phyloP scores from a whole-genome alignment of 1,140 invertebrate genomes.

The Lordiphosa collinella region DNA sequence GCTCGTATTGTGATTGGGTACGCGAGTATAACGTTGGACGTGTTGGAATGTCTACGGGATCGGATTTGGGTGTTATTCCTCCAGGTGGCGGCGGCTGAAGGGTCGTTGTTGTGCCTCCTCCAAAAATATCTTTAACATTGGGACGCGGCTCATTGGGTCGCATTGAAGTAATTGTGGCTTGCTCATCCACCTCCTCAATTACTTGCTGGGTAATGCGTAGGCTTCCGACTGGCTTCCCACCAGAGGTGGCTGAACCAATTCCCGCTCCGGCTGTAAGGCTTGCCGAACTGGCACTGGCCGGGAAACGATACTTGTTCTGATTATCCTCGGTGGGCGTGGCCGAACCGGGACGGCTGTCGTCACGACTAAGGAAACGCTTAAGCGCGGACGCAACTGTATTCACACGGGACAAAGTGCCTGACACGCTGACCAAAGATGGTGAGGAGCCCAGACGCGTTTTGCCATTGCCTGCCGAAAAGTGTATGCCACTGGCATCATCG shows the following conservation, averaged over 20 bases:
- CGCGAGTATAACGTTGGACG: conserved; percentile 48
- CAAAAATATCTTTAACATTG: conserved; percentile 82
- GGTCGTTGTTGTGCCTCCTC: conserved; percentile 48
- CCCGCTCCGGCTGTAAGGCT: conserved; percentile 41
- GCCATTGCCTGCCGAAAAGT: conserved; percentile 84
- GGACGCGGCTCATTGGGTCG: conserved; percentile 82
- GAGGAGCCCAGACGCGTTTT: conserved; percentile 80
- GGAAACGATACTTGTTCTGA: conserved; percentile 60
- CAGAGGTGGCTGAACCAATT: conserved; percentile 10
- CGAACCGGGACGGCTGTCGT: conserved; percentile 81
- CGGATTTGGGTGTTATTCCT: conserved; percentile 77
- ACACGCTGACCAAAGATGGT: conserved; percentile 80
- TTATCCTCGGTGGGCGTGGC: conserved; percentile 65
- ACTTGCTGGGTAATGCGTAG: conserved; percentile 87
- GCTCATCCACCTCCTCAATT: conserved; percentile 91
- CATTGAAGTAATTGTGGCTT: conserved; percentile 88
- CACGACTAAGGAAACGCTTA: conserved; percentile 87
- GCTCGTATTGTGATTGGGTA: conserved; percentile 64
- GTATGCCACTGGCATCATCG: conserved; percentile 86
- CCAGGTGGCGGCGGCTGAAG: conserved; percentile 65
- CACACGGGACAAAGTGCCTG: conserved; percentile 84
- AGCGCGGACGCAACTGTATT: conserved; percentile 88
- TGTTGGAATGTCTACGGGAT: conserved; percentile 80
- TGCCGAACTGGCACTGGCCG: conserved; percentile 68
- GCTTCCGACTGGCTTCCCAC: conserved; percentile 80